Percentiles rank a stretch among this genome's conserved stretches.
Evolutionary conservation across 2,113 vertebrate species (phyloP).

Genomic region (Chionomys nivalis): DNA sequence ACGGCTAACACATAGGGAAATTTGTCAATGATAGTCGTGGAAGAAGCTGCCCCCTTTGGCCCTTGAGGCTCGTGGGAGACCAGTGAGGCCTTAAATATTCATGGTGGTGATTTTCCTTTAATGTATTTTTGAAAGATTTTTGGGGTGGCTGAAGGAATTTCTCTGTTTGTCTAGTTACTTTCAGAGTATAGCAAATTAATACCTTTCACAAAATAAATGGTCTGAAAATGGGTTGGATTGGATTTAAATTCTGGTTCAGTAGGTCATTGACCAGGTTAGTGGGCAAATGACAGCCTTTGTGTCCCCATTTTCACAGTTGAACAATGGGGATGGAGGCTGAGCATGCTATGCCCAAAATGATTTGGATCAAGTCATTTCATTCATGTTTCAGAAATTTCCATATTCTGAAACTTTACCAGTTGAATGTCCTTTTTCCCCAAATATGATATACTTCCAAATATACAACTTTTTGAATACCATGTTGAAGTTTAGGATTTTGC

Average conservation of each 20-base stretch:
- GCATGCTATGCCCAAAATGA: background rate
- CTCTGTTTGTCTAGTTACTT: background rate
- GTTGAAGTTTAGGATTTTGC: background rate
- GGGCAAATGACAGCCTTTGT: background rate
- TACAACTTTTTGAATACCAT: too few species aligned
- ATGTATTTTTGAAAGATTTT: background rate
- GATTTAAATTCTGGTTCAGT: background rate
- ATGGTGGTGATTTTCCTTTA: accelerated
- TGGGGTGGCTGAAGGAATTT: background rate
- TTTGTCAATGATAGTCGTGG: conserved; percentile 45
- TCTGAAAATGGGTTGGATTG: background rate
- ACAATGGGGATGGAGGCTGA: background rate
- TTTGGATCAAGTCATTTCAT: background rate
- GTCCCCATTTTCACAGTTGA: background rate
- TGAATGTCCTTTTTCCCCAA: background rate
- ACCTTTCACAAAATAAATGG: background rate
- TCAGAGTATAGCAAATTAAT: background rate
- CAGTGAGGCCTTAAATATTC: accelerated
- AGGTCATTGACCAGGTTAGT: background rate
- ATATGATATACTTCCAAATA: background rate
- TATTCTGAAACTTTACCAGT: background rate
- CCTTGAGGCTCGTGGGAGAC: accelerated
- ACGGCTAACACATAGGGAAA: conserved; percentile 61
- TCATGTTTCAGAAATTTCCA: background rate
- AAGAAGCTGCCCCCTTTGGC: conserved; percentile 34